Evolutionary conservation across 2,888 invertebrate genomes (phyloP), one percentile per base, ranked within the genome.

Genomic region (Campoplex nolae): DNA sequence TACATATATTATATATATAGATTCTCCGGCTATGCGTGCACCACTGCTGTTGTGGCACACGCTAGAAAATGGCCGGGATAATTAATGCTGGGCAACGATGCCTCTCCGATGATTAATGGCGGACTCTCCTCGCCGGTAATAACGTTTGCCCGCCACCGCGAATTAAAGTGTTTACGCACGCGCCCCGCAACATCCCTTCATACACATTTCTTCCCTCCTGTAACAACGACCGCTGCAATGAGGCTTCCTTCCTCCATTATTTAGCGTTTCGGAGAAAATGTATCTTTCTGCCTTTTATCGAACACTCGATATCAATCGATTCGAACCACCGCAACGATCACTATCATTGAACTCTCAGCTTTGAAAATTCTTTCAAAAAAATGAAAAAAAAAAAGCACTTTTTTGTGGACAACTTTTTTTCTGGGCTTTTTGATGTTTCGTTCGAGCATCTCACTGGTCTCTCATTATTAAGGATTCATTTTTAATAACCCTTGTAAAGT

Each of bases 71-170:
- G 91, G 92, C 91, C 90, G 89, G 90, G 92, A 93, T 93, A 93
- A 93, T 93, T 93, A 93, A 93, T 93, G 93, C 91, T 91, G 91
- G 91, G 90, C 90, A 90, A 90, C 91, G 91, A 93, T 92, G 92
- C 91, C 90, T 89, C 89, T 78, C 89, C 90, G 89, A 92, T 92
- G 92, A 93, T 93, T 92, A 92, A 93, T 93, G 91, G 90, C 92
- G 90, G 88, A 85, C 91, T 88, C 88, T 88, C 88, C 90, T 90
- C 88, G 89, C 89, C 90, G 90, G 90, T 93, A 92, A 92, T 92
- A 92, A 92, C 92, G 91, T 90, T 92, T 91, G 88, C 88, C 76
- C 87, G 90, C 90, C 91, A 91, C 89, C 89, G 90, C 91, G 92
- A 92, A 93, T 93, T 91, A 92, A 90, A 90, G 91, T 91, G 90